A percentile compares a stretch with the other conserved stretches of the same genome.
These are phyloP conservation scores for Thinocorus orbignyianus DNA, from an alignment of 2,113 vertebrate species.

Conservation along the genomic window DNA sequence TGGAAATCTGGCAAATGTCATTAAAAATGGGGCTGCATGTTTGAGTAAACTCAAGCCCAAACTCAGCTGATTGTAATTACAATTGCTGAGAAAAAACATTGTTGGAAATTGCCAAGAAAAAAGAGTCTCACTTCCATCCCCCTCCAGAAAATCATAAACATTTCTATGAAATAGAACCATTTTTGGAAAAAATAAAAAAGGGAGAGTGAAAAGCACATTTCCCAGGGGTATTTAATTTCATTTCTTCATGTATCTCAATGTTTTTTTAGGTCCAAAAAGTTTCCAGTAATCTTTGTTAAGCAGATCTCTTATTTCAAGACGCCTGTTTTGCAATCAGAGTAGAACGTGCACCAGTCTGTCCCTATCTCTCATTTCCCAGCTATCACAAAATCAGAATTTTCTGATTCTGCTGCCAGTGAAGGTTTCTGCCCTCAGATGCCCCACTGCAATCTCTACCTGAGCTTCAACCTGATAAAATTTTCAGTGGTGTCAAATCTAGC, in stretches of 20 bases:
- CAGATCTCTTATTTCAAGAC: conserved; percentile 2
- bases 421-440: neutral
- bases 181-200: conserved; percentile 21
- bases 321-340: conserved; percentile 41
- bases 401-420: neutral
- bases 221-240: conserved; percentile 20
- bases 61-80: conserved; percentile 58
- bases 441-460: neutral
- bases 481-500: neutral
- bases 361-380: neutral
- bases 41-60: neutral
- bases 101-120: conserved; percentile 31
- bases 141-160: conserved; percentile 34
- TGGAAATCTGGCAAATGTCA: neutral
- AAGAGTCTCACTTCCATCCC: neutral
- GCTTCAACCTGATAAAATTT: neutral
- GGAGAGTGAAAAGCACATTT: conserved; percentile 16
- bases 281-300: conserved; percentile 10
- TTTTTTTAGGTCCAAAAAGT: neutral
- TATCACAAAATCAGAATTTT: neutral
- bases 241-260: neutral
- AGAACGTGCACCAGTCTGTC: neutral
- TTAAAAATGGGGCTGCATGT: neutral
- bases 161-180: conserved; percentile 28
- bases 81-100: conserved; percentile 12